Percentiles rank a stretch among this genome's conserved stretches.
Conservation (phyloP, 2,113 vertebrate genomes). For the Edolisoma coerulescens region DNA sequence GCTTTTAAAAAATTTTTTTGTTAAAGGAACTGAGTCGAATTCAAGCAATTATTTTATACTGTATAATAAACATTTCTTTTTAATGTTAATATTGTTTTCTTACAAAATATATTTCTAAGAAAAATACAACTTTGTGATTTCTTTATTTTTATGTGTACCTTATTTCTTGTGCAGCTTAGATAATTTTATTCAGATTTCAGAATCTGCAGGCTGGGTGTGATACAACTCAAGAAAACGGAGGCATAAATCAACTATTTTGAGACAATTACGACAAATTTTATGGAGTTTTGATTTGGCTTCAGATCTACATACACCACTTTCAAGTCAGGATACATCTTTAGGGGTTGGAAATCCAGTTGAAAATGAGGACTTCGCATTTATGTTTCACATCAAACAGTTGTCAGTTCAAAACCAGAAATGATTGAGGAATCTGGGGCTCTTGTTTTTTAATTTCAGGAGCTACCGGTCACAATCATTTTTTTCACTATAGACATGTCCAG, state of each 20-base stretch:
- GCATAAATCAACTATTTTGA: neutral
- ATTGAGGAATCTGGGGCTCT: neutral
- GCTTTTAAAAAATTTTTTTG: constrained; percentile 8
- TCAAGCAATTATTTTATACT: constrained; percentile 72
- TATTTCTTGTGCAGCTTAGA: neutral
- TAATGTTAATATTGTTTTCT: constrained; percentile 70
- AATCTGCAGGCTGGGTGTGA: neutral
- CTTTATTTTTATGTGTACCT: neutral
- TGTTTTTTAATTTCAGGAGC: neutral
- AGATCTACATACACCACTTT: neutral
- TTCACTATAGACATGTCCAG: neutral
- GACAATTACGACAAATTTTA: neutral
- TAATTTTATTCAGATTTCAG: neutral
- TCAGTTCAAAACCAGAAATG: neutral
- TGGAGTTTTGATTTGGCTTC: neutral
- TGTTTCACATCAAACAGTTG: neutral
- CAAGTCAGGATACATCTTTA: neutral
- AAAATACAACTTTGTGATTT: constrained; percentile 11
- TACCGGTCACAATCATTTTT: neutral
- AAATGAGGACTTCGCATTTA: neutral
- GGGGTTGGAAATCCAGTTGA: neutral
- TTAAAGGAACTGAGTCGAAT: constrained; percentile 30
- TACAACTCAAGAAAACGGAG: neutral
- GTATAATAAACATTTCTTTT: constrained; percentile 69
- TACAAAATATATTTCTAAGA: constrained; percentile 76